These are phyloP conservation scores for Ceraclea dissimilis DNA, from an alignment of 2,888 invertebrate species.

Conservation along the genomic window DNA sequence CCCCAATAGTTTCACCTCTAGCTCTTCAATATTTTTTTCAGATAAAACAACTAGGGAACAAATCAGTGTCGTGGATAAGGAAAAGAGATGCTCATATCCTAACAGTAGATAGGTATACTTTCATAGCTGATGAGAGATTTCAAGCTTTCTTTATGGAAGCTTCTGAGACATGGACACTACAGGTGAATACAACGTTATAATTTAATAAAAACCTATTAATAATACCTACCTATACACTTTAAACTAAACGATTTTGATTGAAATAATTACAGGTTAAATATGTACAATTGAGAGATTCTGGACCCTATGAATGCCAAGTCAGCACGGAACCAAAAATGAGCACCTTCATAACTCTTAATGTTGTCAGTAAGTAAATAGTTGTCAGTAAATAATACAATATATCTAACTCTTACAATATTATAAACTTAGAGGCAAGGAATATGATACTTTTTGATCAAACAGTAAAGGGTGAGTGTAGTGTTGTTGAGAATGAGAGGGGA, in stretches of 20 bases:
- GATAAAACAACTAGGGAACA: constrained; percentile 82
- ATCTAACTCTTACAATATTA: too few relatives aligned
- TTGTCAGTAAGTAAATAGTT: constrained; percentile 86
- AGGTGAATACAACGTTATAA: too few relatives aligned
- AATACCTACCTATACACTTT: too few relatives aligned
- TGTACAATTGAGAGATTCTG: constrained; percentile 82
- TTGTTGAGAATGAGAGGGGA: too few relatives aligned
- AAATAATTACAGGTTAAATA: constrained; percentile 67
- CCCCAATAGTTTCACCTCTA: too few relatives aligned
- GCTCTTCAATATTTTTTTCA: too few relatives aligned
- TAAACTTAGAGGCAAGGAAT: too few relatives aligned
- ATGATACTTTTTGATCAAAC: too few relatives aligned
- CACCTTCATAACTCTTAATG: constrained; percentile 80
- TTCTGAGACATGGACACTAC: constrained; percentile 89
- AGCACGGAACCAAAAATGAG: constrained; percentile 91
- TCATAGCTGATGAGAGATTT: constrained; percentile 88
- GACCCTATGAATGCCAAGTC: constrained; percentile 89
- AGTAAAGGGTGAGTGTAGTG: too few relatives aligned
- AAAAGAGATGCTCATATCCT: constrained; percentile 82
- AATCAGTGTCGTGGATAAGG: constrained; percentile 86
- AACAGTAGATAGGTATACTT: constrained; percentile 81
- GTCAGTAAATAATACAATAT: too few relatives aligned
- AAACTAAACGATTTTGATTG: background rate
- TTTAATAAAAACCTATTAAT: too few relatives aligned
- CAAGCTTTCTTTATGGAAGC: constrained; percentile 78